Base-by-base conservation (phyloP, 1,140 invertebrate genomes). In the Camponotus vicinus region DNA sequence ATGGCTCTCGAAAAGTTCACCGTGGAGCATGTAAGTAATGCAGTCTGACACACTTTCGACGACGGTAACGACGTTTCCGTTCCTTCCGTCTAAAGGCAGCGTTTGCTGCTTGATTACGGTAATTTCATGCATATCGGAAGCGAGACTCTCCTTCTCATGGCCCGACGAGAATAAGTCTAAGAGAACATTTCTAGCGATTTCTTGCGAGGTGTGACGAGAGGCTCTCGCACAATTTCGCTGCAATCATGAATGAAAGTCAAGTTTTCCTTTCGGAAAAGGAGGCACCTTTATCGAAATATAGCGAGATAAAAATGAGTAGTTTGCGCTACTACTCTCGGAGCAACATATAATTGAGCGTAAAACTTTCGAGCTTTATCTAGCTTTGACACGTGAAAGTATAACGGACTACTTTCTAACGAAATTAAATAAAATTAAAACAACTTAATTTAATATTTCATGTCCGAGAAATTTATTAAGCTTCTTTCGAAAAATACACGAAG, bases 101-200 rank as follows among this genome's bases (percentile, higher is more conserved):
- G 69, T 15, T 61, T 52, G 61, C 18, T 6, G 11, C 52, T 73
- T 34, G 71, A 55, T 83, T 63, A 83, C 69, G 69, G 18, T 63
- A 75, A 83, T 83, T 75, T 75, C 42, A 63, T 61, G 55, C 69
- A 63, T 83, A 83, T 83, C 69, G 79, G 55, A 73, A 82, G n/a
- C 55, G 37, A 59, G 37, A 34, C 45, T 59, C 42, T n/a, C 2
- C 8, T 37, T 42, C n/a, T 11, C 13, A 13, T 13, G 27, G 2
- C 52, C 40, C n/a, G 55, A 83, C 40, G 55, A 37, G 69, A 83
- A 75, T 83, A 83, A 83, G 63, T 61, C 55, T 11, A 6, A 21
- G 55, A 49, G 69, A 42, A 75, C 27, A 75, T 49, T 49, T 75
- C 69, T 15, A 63, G 55, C 1, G 0, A 27, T 27, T 27, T 27